Percentiles rank a stretch among this genome's conserved stretches.
Conservation (phyloP, 2,797 vertebrate species). For the Loriculus beryllinus region DNA sequence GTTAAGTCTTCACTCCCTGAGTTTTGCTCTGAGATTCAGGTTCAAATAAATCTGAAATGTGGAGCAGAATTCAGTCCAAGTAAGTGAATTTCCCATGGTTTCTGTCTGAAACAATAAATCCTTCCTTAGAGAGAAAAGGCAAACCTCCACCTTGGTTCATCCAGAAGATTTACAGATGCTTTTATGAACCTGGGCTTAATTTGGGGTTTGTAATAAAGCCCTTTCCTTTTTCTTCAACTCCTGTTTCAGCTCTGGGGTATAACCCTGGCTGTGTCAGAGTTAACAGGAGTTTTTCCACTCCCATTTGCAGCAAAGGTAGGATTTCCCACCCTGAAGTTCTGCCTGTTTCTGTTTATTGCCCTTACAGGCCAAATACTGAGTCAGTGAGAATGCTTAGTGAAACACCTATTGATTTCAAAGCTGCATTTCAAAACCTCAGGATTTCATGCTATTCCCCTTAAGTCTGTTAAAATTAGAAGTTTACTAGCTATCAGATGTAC, state of each 20-base stretch:
- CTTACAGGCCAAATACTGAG: not conserved
- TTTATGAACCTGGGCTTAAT: conserved; percentile 33
- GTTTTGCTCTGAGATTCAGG: conserved; percentile 30
- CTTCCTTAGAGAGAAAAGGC: not conserved
- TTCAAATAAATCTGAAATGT: conserved; percentile 35
- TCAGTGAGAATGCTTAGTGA: not conserved
- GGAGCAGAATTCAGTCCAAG: conserved; percentile 24
- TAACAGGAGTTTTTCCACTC: not conserved
- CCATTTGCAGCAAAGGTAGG: not conserved
- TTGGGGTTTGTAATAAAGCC: not conserved
- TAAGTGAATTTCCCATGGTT: conserved; percentile 41
- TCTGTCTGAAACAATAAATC: conserved; percentile 42
- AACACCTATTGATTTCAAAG: not conserved
- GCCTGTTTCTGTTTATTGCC: not conserved
- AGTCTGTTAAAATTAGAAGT: not conserved
- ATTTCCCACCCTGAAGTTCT: not conserved
- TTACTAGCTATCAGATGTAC: not conserved
- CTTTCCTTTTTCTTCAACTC: not conserved
- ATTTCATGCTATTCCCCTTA: not conserved
- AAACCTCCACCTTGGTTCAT: conserved; percentile 21
- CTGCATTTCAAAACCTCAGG: not conserved
- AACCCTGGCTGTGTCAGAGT: not conserved
- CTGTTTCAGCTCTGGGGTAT: not conserved
- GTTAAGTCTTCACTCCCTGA: conserved; percentile 10
- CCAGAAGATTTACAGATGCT: conserved; percentile 26